Evolutionary conservation across 2,797 vertebrate genomes (phyloP), one percentile per base, ranked within the genome.

Genomic region (Erithacus rubecula): DNA sequence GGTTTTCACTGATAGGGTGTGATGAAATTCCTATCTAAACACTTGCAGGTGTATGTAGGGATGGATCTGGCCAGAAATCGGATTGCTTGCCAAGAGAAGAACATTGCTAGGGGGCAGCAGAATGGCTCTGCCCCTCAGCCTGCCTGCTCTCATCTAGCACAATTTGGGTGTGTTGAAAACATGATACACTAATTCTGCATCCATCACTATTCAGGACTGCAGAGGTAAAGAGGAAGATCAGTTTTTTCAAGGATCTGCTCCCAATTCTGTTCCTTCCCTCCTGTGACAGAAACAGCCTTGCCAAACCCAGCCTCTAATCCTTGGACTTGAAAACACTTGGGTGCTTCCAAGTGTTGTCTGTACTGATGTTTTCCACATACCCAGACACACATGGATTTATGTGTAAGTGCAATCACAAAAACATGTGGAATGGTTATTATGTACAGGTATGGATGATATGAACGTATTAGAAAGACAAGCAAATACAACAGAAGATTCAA

Each of bases 81-180:
- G 5, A 20, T 46, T 0, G 0, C 22, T 88, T n/a, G 37, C 58
- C 41, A 20, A 43, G 51, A 65, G 37, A 21, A 53, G 23, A 34
- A 11, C 15, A 29, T 41, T 5, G 19, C 29, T 65, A 16, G 18
- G 39, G 22, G 43, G 30, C 34, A 72, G 43, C 24, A 51, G 86
- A 88, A 43, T 34, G 19, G 4, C 6, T 81, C 30, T 93, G 10
- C 15, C 39, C 12, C 11, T 63, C 69, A 14, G 9, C 52, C 64
- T 83, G 36, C 37, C 59, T 63, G 43, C 4, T 63, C 1, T 76
- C 15, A 12, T 27, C 23, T 15, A 39, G 12, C 23, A 55, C 10
- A 10, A 2, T 4, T 6, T 62, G 15, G 11, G 7, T 24, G 36
- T 14, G 24, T 8, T 68, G 21, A 4, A 32, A 30, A 82, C 13